These are phyloP conservation scores for Clunio marinus DNA, from an alignment of 2,888 invertebrate genomes.

Conservation along the genomic window DNA sequence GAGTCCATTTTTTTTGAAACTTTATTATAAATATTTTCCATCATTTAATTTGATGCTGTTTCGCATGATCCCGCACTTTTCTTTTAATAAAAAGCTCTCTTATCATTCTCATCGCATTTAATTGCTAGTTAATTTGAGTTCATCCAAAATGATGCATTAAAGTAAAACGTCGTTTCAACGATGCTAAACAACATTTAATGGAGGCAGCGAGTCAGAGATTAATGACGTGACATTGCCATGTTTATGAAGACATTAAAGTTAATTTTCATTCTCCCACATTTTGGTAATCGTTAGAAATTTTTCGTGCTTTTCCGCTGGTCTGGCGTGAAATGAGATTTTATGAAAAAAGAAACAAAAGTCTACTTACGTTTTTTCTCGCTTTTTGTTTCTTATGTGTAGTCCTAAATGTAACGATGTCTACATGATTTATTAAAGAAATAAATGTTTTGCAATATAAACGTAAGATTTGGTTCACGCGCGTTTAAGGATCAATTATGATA, in stretches of 20 bases:
- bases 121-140: background rate
- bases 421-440: background rate
- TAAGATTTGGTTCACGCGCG: background rate
- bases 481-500: constrained; percentile 6
- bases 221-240: background rate
- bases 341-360: background rate
- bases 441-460: background rate
- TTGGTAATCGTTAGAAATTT: background rate
- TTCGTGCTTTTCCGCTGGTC: no score
- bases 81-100: no score
- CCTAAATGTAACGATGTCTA: no score
- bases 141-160: no score
- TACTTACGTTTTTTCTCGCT: no score
- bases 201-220: background rate
- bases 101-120: no score
- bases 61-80: no score
- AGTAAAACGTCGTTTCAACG: no score
- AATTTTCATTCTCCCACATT: background rate
- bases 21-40: no score
- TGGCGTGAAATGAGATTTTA: background rate
- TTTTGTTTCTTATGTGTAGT: no score
- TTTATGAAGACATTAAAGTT: background rate
- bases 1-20: no score
- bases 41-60: no score
- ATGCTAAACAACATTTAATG: constrained; percentile 2